phyloP scores from a whole-genome alignment of 2,888 invertebrate genomes.

The Ptilodon capucinus region DNA sequence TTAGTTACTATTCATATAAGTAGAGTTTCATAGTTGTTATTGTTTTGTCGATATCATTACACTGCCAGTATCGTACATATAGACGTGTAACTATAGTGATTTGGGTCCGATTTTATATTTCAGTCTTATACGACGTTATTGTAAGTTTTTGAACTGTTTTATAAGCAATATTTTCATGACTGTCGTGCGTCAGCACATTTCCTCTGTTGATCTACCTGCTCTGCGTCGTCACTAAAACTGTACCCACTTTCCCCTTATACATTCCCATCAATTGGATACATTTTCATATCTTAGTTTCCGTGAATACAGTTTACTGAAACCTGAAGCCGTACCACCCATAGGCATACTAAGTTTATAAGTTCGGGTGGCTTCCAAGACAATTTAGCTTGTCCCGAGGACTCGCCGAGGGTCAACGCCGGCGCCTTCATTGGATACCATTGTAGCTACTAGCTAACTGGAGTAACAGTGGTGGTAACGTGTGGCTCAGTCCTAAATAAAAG shows the following conservation, averaged over 20 bases:
- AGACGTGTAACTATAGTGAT: constrained; percentile 72
- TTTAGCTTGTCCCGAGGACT: too few species aligned
- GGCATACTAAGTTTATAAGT: too few species aligned
- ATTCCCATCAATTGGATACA: not conserved
- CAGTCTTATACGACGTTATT: constrained; percentile 74
- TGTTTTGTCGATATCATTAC: constrained; percentile 69
- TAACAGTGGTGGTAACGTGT: too few species aligned
- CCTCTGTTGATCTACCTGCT: constrained; percentile 47
- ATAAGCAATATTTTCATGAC: constrained; percentile 46
- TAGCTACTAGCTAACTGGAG: too few species aligned
- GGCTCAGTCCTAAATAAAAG: too few species aligned
- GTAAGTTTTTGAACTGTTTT: constrained; percentile 77
- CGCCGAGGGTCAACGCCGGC: too few species aligned
- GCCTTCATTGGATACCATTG: too few species aligned
- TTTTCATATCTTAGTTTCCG: too few species aligned
- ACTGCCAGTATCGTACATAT: constrained; percentile 79
- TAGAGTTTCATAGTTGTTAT: constrained; percentile 67
- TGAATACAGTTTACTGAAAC: too few species aligned
- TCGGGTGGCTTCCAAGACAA: too few species aligned
- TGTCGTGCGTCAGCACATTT: constrained; percentile 33
- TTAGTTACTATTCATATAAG: constrained; percentile 79
- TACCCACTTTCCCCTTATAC: constrained; percentile 20
- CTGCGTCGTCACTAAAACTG: constrained; percentile 53
- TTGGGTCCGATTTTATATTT: constrained; percentile 81
- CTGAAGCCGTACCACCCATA: too few species aligned